Evolutionary conservation across 2,888 invertebrate genomes (phyloP).

Genomic region (Parasteatoda lunata): DNA sequence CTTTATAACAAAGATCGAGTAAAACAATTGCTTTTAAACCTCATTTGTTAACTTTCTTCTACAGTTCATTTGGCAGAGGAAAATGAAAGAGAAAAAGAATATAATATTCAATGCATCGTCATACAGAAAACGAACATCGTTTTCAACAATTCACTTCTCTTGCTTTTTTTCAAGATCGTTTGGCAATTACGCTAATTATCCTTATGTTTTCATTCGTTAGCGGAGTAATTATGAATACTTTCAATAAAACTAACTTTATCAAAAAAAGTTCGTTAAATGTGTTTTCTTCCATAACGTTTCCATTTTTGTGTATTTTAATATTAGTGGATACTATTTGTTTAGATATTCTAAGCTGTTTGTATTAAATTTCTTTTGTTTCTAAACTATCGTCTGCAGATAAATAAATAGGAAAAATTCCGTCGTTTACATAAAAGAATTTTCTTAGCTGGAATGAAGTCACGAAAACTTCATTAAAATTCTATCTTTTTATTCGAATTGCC

Average conservation of each 20-base stretch:
- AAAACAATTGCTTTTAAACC: slow-evolving; percentile 62
- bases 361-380: slow-evolving; percentile 46
- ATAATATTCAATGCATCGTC: slow-evolving; percentile 35
- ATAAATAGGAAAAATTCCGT: slow-evolving; percentile 16
- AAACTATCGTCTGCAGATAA: slow-evolving; percentile 31
- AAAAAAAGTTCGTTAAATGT: slow-evolving; percentile 11
- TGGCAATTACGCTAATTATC: slow-evolving; percentile 59
- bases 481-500: slow-evolving; percentile 15
- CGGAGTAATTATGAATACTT: slow-evolving; percentile 48
- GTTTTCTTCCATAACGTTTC: slow-evolving; percentile 4
- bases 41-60: slow-evolving; percentile 57
- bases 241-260: slow-evolving; percentile 46
- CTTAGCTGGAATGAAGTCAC: slow-evolving; percentile 31
- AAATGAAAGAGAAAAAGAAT: background rate
- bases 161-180: slow-evolving; percentile 42
- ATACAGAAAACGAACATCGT: slow-evolving; percentile 23
- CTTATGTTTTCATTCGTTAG: slow-evolving; percentile 60
- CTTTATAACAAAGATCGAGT: slow-evolving; percentile 46
- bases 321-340: slow-evolving; percentile 28
- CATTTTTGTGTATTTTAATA: slow-evolving; percentile 3
- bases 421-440: background rate
- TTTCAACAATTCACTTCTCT: slow-evolving; percentile 36
- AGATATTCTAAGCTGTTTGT: slow-evolving; percentile 34
- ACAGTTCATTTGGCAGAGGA: slow-evolving; percentile 53
- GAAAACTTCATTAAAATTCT: slow-evolving; percentile 36